Evolutionary conservation across 1,140 invertebrate species (phyloP), one percentile per base, ranked within the genome.

Genomic region (Drosophila pectinifera): DNA sequence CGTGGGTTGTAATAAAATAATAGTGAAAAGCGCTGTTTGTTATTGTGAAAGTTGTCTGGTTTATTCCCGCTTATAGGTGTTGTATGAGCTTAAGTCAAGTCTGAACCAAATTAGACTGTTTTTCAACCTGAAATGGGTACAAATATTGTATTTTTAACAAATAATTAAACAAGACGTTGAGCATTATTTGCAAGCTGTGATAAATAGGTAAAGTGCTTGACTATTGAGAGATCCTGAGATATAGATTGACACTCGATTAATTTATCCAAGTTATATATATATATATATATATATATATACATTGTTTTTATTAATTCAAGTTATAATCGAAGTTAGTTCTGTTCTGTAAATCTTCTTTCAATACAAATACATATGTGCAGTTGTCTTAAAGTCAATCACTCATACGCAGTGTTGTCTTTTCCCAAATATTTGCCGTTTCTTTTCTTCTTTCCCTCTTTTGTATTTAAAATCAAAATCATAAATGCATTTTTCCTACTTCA

Each of bases 331-430:
- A 28, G 8, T 6, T 26, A 28, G 26, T 28, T 8, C 26, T 28
- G 3, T 31, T 31, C 28, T 31, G 10, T 10, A 11, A 31, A 31
- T 10, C 0, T 31, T 3, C 28, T 13, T 43, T 20, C 1, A 6
- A 20, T 43, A 7, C 5, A 6, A 22, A 22, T 4, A 22, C 22
- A 22, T 22, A 22, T 22, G 22, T 22, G 22, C 22, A 2, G 22
- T 22, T 22, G 22, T 4, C 4, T 22, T 22, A 4, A 22, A 22
- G 22, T 22, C 1, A 22, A 22, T 51, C 49, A 51, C 49, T n/a
- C 31, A 51, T 51, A 36, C 49, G 49, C 31, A 51, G 49, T 51
- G 49, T 51, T 20, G 18, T 8, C 31, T 22, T 18, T 5, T 4
- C 0, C 5, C 4, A 22, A 34, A 34, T 20, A 14, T 34, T 18